Evolutionary conservation across 1,140 invertebrate species (phyloP).

Genomic region (Gerris buenoi): DNA sequence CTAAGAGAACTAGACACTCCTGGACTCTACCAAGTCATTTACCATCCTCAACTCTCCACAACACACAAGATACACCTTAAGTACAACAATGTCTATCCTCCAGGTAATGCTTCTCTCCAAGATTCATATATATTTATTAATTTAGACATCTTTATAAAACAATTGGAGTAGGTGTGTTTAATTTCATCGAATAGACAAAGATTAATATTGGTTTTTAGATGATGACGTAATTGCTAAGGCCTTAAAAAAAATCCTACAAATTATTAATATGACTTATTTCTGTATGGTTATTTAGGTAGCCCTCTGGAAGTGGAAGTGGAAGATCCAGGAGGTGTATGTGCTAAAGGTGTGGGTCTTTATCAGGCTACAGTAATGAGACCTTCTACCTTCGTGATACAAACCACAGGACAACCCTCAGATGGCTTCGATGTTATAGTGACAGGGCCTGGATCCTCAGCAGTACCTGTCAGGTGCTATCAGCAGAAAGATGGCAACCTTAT

Average conservation of each 20-base stretch:
- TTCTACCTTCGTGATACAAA: constrained; percentile 77
- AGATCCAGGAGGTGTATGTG: constrained; percentile 54
- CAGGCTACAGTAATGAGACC: constrained; percentile 51
- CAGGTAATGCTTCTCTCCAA: too few relatives aligned
- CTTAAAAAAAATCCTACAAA: too few relatives aligned
- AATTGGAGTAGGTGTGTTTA: too few relatives aligned
- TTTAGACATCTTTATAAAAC: too few relatives aligned
- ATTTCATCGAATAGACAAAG: too few relatives aligned
- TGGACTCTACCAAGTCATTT: constrained; percentile 63
- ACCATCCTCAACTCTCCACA: constrained; percentile 62
- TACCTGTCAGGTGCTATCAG: constrained; percentile 87
- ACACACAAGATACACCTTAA: constrained; percentile 65
- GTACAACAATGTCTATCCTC: constrained; percentile 56
- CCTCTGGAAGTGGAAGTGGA: constrained; percentile 36
- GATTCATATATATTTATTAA: too few relatives aligned
- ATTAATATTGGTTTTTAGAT: too few relatives aligned
- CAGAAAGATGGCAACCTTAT: constrained; percentile 85
- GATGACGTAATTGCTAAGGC: too few relatives aligned
- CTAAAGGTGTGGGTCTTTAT: constrained; percentile 64
- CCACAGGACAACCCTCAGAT: constrained; percentile 61
- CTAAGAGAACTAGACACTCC: constrained; percentile 50
- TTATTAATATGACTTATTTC: too few relatives aligned
- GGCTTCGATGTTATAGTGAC: constrained; percentile 82
- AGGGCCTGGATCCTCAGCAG: constrained; percentile 72
- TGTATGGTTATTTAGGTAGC: constrained; percentile 29